Evolutionary conservation across 53 echinoderm and acorn worm species (phyloP).

Genomic region (Holothuria scabra): DNA sequence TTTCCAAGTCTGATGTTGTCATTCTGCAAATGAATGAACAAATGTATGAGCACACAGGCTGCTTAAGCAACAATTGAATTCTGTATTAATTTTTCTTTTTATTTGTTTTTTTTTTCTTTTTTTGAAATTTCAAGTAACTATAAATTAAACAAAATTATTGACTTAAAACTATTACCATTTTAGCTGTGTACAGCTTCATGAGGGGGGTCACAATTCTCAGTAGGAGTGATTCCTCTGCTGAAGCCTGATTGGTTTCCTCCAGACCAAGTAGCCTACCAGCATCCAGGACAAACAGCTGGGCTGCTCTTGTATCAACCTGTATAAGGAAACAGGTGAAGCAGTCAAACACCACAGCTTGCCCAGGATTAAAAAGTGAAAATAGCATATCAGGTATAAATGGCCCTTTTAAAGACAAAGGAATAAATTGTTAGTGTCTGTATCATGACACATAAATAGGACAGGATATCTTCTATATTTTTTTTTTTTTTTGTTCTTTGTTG

Average conservation of each 20-base stretch:
- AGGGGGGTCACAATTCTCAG: slow-evolving; percentile 69
- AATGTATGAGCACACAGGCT: no score
- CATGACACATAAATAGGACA: no score
- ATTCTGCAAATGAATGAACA: no score
- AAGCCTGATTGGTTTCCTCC: slow-evolving; percentile 63
- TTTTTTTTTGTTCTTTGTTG: no score
- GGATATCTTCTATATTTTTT: no score
- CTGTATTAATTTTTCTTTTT: no score
- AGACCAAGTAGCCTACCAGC: slow-evolving; percentile 62
- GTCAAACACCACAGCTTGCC: not conserved
- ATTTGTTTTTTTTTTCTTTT: no score
- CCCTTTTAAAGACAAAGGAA: not conserved
- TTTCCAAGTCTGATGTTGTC: no score
- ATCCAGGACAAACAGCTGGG: slow-evolving; percentile 55
- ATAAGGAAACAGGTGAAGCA: not conserved
- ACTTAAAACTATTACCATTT: slow-evolving; percentile 55
- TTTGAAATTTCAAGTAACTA: no score
- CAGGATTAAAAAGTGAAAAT: not conserved
- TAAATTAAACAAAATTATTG: no score
- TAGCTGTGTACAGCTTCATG: slow-evolving; percentile 77
- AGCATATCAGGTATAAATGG: not conserved
- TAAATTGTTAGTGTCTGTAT: no score
- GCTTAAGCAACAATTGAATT: no score
- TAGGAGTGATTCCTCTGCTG: slow-evolving; percentile 53
- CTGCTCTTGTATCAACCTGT: slow-evolving; percentile 73